Evolutionary conservation across 2,113 vertebrate genomes (phyloP).

Genomic region (Mesitornis unicolor): DNA sequence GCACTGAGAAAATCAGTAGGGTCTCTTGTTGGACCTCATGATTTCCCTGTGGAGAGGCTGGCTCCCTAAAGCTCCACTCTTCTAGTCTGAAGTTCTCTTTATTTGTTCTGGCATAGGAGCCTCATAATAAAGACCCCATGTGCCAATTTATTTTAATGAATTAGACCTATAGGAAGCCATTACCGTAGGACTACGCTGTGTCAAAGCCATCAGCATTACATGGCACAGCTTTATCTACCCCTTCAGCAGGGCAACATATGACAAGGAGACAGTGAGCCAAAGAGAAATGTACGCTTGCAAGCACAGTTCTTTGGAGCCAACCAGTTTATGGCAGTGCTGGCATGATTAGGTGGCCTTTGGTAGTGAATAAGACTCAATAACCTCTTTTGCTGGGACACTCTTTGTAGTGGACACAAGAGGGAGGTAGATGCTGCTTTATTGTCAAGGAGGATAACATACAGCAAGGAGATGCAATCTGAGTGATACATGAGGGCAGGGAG

Average conservation of each 20-base stretch:
- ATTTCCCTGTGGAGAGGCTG: not conserved
- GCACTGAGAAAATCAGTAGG: not conserved
- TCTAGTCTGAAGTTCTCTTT: not conserved
- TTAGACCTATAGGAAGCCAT: not conserved
- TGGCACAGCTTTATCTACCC: not conserved
- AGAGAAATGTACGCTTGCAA: fast-evolving
- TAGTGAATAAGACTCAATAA: fast-evolving
- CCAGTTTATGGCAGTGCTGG: not conserved
- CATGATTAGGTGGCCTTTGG: not conserved
- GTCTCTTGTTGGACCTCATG: not conserved
- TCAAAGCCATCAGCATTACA: fast-evolving
- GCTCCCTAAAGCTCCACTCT: not conserved
- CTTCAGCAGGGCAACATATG: not conserved
- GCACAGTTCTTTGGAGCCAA: not conserved
- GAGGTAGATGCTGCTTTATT: constrained; percentile 10
- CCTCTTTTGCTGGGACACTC: not conserved
- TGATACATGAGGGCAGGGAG: not conserved
- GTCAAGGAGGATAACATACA: fast-evolving
- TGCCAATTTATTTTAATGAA: not conserved
- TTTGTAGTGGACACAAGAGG: not conserved
- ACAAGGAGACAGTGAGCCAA: not conserved
- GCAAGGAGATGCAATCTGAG: not conserved
- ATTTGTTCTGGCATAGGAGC: not conserved
- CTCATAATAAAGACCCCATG: not conserved
- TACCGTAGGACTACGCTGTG: not conserved